Conservation (phyloP, 2,113 vertebrate genomes). For the Speoplatyrhinus poulsoni region DNA sequence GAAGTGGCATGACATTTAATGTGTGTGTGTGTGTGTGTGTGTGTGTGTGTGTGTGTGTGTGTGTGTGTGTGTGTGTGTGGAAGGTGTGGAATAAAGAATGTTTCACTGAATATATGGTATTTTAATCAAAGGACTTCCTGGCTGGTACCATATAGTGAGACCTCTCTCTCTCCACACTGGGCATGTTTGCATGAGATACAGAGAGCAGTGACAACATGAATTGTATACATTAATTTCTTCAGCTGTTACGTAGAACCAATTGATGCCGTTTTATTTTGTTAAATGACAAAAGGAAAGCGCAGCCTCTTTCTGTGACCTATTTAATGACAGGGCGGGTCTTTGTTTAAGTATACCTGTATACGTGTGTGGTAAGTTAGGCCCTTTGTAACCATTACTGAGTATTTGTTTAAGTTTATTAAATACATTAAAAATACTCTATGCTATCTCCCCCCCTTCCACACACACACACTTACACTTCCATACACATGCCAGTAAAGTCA, state of each 20-base stretch:
- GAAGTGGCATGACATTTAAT: conserved; percentile 37
- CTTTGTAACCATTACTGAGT: conserved; percentile 9
- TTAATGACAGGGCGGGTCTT: conserved; percentile 49
- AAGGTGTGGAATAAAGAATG: conserved; percentile 42
- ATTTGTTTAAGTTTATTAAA: not conserved
- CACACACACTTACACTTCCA: conserved; percentile 7
- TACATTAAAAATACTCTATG: not conserved
- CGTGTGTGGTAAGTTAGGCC: conserved; percentile 19
- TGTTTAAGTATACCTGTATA: conserved; percentile 26
- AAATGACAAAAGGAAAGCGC: too few species aligned
- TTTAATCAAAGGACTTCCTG: conserved; percentile 49
- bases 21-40: conserved; percentile 42
- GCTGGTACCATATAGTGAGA: conserved; percentile 28
- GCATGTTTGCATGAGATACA: conserved; percentile 10
- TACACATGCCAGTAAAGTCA: conserved; percentile 2
- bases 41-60: conserved; percentile 43
- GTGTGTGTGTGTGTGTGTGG: conserved; percentile 30
- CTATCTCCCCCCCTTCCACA: not conserved
- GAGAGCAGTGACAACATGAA: not conserved
- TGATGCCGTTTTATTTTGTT: too few species aligned
- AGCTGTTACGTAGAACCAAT: not conserved
- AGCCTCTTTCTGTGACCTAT: conserved; percentile 14
- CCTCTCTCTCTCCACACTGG: conserved; percentile 34
- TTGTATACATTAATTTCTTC: not conserved
- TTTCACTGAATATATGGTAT: conserved; percentile 37